Conservation (phyloP, 2,113 vertebrate species). For the Benthochromis sp. region DNA sequence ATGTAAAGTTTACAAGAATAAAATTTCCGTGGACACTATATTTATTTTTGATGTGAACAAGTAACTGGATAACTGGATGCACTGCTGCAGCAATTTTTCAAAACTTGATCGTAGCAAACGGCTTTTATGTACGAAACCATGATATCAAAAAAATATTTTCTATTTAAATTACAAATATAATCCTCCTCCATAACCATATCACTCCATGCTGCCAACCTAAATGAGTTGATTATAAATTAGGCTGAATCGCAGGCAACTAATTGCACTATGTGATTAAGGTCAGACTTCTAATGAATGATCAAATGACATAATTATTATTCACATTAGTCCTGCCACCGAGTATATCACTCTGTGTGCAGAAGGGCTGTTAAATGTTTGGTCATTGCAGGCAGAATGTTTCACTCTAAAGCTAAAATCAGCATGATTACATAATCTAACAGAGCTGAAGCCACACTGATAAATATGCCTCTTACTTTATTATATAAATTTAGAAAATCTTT, state of each 20-base stretch:
- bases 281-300: background rate
- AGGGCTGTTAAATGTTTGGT: background rate
- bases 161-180: background rate
- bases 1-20: background rate
- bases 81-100: background rate
- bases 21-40: background rate
- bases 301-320: background rate
- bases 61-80: background rate
- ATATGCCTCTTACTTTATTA: background rate
- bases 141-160: background rate
- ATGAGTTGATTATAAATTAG: background rate
- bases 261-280: background rate
- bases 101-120: background rate
- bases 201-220: background rate
- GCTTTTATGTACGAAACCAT: background rate
- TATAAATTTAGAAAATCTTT: slow-evolving; percentile 2
- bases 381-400: background rate
- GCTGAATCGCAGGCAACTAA: background rate
- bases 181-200: background rate
- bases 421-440: slow-evolving; percentile 1
- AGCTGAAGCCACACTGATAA: background rate
- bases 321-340: background rate
- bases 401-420: background rate
- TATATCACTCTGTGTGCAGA: background rate
- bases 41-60: background rate